Evolutionary conservation across 2,113 vertebrate genomes (phyloP).

Genomic region (Bombycilla garrulus): DNA sequence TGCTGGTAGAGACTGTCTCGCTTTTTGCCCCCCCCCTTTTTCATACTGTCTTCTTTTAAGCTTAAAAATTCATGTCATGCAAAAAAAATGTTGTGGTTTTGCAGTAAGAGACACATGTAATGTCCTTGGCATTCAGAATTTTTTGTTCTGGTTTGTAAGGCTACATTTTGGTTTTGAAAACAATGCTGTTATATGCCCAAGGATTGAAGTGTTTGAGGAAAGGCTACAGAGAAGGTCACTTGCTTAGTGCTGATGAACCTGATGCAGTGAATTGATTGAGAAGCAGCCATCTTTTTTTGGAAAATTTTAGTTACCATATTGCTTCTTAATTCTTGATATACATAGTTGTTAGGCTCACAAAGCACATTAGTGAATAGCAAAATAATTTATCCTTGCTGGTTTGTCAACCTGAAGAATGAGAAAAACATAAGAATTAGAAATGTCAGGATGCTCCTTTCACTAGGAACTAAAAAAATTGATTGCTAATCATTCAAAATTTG

Average conservation of each 20-base stretch:
- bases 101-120: background rate
- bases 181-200: background rate
- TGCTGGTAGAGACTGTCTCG: background rate
- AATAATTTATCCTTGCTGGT: background rate
- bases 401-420: background rate
- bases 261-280: background rate
- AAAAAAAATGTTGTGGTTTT: background rate
- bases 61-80: background rate
- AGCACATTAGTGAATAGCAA: background rate
- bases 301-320: background rate
- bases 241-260: background rate
- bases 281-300: background rate
- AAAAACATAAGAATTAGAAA: background rate
- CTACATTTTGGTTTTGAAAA: conserved; percentile 3
- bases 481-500: conserved; percentile 15
- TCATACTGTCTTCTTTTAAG: background rate
- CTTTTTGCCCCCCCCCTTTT: background rate
- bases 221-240: background rate
- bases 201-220: background rate
- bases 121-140: background rate
- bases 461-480: background rate
- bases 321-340: background rate
- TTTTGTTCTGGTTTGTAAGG: background rate
- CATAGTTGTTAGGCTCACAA: background rate
- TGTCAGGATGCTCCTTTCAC: background rate